Percentiles rank a stretch among this genome's conserved stretches.
phyloP scores from a whole-genome alignment of 2,113 vertebrate genomes.

The Sciurus niger region DNA sequence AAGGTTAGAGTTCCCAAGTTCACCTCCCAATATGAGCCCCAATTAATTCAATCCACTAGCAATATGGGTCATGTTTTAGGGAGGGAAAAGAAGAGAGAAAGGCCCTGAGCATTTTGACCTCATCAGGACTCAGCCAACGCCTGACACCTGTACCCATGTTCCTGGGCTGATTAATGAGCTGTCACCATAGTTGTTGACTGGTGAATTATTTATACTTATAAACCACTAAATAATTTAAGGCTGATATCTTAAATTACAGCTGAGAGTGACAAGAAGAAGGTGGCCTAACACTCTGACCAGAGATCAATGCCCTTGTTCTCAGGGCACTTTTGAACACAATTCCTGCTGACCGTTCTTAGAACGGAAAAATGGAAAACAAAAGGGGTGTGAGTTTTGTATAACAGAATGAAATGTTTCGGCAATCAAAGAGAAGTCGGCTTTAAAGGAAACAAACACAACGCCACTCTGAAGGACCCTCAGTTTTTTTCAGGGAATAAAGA shows the following conservation, averaged over 20 bases:
- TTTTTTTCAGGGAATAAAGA: constrained; percentile 86
- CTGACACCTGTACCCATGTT: constrained; percentile 84
- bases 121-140: constrained; percentile 81
- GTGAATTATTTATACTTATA: constrained; percentile 97
- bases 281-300: constrained; percentile 86
- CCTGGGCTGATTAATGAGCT: constrained; percentile 94
- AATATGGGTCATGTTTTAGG: constrained; percentile 10
- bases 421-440: constrained; percentile 87
- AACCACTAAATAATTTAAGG: constrained; percentile 95
- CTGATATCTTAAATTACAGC: constrained; percentile 92
- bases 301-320: constrained; percentile 88
- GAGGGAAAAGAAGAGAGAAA: constrained; percentile 49
- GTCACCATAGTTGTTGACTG: constrained; percentile 95
- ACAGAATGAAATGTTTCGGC: constrained; percentile 84
- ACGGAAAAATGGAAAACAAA: constrained; percentile 79
- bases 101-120: constrained; percentile 68
- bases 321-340: constrained; percentile 84
- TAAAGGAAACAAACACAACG: constrained; percentile 85
- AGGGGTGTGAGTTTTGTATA: constrained; percentile 85
- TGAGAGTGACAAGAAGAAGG: constrained; percentile 90
- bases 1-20: neutral
- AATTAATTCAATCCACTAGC: constrained; percentile 56
- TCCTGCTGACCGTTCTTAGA: constrained; percentile 88
- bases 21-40: neutral
- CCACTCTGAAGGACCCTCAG: constrained; percentile 84